phyloP scores from a whole-genome alignment of 30 jellyfish, hydroid and myxozoan genomes.

The Rhopilema esculentum region DNA sequence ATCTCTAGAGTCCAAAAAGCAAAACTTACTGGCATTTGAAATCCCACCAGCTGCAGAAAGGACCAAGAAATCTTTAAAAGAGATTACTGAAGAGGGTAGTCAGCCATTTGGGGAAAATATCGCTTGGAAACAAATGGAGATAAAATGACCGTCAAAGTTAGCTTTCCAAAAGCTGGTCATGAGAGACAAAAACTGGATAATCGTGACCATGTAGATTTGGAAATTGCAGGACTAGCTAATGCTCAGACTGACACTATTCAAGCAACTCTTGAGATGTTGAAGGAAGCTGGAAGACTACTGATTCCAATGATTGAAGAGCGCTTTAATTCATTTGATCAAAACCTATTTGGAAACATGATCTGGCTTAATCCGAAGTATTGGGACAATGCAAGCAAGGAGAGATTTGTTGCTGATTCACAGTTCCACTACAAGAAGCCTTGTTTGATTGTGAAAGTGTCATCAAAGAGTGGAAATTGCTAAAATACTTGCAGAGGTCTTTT shows the following conservation, averaged over 20 bases:
- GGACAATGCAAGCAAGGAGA: conserved; percentile 2
- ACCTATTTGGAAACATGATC: conserved; percentile 1
- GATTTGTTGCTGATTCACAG: neutral
- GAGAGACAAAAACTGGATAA: neutral
- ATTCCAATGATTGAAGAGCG: conserved; percentile 15
- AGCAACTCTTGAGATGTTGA: conserved; percentile 12
- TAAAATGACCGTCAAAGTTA: too few species aligned
- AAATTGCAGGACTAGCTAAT: conserved; percentile 4
- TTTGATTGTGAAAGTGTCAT: neutral
- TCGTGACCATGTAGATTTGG: conserved; percentile 1
- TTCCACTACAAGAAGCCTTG: conserved; percentile 16
- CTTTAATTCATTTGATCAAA: conserved; percentile 8
- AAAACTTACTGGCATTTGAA: too few species aligned
- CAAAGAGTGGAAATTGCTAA: conserved; percentile 29
- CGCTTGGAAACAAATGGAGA: too few species aligned
- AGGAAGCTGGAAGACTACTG: conserved; percentile 8
- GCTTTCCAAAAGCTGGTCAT: neutral
- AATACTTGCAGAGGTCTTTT: neutral
- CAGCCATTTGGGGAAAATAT: too few species aligned
- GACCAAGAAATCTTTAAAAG: too few species aligned
- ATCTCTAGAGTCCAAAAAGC: too few species aligned
- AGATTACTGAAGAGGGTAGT: too few species aligned
- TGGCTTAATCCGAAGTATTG: conserved; percentile 12
- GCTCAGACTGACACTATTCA: conserved; percentile 3
- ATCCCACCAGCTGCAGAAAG: too few species aligned